Evolutionary conservation across 2,113 vertebrate species (phyloP), one percentile per base, ranked within the genome.

Genomic region (Stictonetta naevosa): DNA sequence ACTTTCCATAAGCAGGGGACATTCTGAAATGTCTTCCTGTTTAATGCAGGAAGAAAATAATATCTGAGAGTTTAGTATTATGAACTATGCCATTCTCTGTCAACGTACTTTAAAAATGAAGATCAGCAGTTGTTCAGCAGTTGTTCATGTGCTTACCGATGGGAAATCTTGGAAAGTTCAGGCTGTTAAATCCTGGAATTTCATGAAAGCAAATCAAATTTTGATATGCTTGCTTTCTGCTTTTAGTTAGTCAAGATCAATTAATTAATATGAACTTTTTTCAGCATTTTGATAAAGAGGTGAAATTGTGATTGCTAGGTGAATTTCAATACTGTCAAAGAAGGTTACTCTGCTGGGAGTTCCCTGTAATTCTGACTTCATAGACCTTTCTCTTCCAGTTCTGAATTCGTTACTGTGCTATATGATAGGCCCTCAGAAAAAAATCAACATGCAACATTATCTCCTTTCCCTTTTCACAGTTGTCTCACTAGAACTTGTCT

Each of bases 71-170:
- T 33, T 71, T 19, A 79, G 73, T 69, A 40, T 87, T 69, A 10
- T 26, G 75, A 93, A 8, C 71, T 80, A 80, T 9, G 2, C 64
- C 72, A 81, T 85, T 67, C 75, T 81, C 69, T 92, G 78, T 58
- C 75, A 78, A 26, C 38, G 22, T 26, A 9, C 33, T 58, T 34
- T 62, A 25, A 69, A 82, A 73, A 59, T 76, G 18, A 42, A 72
- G 48, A 16, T 26, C 0, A 1, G 2, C 34, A 52, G 21, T 10
- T 53, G n/a, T 17, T 26, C 0, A 1, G 2, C 34, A 52, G 21
- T 10, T 53, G n/a, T 17, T 67, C 21, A 4, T 28, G 53, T 72
- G 59, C 74, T 90, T 71, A 14, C 58, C 31, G 21, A 2, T 21
- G 50, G 72, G 87, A 86, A 80, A 53, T 63, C 50, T 85, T 66